Evolutionary conservation across 1,140 invertebrate species (phyloP).

Genomic region (Brachionus plicatilis): DNA sequence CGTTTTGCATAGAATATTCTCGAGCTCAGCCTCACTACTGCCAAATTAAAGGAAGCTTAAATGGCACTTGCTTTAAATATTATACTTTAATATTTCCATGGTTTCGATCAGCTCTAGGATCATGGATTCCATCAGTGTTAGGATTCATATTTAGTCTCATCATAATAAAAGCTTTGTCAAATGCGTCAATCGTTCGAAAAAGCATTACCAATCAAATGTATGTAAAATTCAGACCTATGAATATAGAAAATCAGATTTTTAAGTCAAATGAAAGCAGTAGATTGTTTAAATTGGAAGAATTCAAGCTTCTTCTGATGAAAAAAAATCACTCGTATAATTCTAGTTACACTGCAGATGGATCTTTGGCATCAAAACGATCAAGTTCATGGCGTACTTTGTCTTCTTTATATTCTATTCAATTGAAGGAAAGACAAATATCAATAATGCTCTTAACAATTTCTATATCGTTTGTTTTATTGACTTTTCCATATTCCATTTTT

Average conservation of each 20-base stretch:
- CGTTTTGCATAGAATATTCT: not conserved
- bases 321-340: not conserved
- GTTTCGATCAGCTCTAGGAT: not conserved
- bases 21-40: conserved; percentile 4
- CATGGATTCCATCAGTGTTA: conserved; percentile 7
- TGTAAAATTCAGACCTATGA: not conserved
- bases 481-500: conserved; percentile 19
- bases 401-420: not conserved
- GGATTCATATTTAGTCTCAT: not conserved
- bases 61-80: conserved; percentile 27
- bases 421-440: conserved; percentile 29
- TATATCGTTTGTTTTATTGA: conserved; percentile 22
- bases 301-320: not conserved
- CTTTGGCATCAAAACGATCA: not conserved
- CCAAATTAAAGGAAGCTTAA: not conserved
- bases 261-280: not conserved
- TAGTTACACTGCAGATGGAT: not conserved
- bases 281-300: not conserved
- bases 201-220: not conserved
- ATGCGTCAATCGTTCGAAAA: not conserved
- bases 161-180: not conserved
- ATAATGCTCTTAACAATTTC: conserved; percentile 24
- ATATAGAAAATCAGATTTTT: not conserved
- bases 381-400: not conserved
- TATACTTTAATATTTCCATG: conserved; percentile 4